phyloP scores from a whole-genome alignment of 2,797 vertebrate genomes.

The Rallus crepitans region DNA sequence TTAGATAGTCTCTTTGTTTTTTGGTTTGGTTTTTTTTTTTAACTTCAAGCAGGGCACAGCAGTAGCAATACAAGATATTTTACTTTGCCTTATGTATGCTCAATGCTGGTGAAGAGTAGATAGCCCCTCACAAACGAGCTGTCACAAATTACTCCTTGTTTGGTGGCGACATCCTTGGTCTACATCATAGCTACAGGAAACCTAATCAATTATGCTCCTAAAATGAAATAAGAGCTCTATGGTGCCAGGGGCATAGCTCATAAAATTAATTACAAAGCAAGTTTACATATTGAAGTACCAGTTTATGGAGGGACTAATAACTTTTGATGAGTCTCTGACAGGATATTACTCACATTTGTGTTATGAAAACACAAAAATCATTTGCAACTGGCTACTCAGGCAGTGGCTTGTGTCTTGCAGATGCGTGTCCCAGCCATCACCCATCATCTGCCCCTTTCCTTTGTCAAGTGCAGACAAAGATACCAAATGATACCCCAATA shows the following conservation, averaged over 20 bases:
- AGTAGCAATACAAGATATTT: conserved; percentile 45
- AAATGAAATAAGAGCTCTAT: conserved; percentile 70
- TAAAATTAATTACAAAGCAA: conserved; percentile 74
- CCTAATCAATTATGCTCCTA: conserved; percentile 72
- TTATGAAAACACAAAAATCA: conserved; percentile 59
- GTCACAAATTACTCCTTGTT: conserved; percentile 63
- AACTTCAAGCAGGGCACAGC: not conserved
- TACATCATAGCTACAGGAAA: conserved; percentile 64
- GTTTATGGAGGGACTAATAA: conserved; percentile 69
- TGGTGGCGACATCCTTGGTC: conserved; percentile 44
- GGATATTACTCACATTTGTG: conserved; percentile 42
- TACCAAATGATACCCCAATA: fast-evolving
- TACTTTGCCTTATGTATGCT: not conserved
- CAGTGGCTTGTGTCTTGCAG: conserved; percentile 82
- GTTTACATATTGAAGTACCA: conserved; percentile 70
- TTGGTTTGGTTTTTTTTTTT: not conserved
- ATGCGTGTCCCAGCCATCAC: conserved; percentile 82
- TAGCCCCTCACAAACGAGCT: conserved; percentile 46
- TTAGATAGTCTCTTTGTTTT: not conserved
- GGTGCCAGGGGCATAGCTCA: conserved; percentile 62
- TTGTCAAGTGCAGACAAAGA: conserved; percentile 21
- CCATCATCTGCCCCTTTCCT: conserved; percentile 49
- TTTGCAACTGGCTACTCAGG: conserved; percentile 73
- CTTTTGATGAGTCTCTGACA: conserved; percentile 66
- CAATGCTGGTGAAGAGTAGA: not conserved